These are phyloP conservation scores for Rhinatrema bivittatum DNA, from an alignment of 2,797 vertebrate genomes.

Conservation along the genomic window DNA sequence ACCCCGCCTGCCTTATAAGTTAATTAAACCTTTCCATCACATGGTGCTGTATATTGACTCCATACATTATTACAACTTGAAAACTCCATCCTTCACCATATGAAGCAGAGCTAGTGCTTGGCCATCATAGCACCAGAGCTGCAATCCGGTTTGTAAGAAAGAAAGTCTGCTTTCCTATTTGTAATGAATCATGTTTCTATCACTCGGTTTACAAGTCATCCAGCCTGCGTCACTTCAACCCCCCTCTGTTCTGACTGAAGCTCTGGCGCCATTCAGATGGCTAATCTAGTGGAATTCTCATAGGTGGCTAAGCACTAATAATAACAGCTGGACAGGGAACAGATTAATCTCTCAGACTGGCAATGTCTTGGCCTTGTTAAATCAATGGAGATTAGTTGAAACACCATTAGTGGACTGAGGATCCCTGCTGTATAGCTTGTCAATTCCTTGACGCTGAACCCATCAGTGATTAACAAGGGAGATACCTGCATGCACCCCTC, in stretches of 20 bases:
- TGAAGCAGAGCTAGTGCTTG: too few relatives aligned
- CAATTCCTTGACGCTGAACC: background rate
- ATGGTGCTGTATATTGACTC: too few relatives aligned
- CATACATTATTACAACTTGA: too few relatives aligned
- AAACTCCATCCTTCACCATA: too few relatives aligned
- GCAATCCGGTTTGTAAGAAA: too few relatives aligned
- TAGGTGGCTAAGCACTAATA: constrained; percentile 70
- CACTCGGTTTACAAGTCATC: constrained; percentile 47
- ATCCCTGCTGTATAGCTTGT: background rate
- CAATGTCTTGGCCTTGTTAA: constrained; percentile 1
- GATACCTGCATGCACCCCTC: too few relatives aligned
- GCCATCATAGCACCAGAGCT: too few relatives aligned
- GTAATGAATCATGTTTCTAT: constrained; percentile 47
- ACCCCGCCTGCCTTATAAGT: too few relatives aligned
- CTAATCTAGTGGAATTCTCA: constrained; percentile 62
- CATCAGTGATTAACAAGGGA: too few relatives aligned
- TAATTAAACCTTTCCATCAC: too few relatives aligned
- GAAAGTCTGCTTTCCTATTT: too few relatives aligned
- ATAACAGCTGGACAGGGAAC: constrained; percentile 53
- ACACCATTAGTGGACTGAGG: fast-evolving
- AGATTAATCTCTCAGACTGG: constrained; percentile 13
- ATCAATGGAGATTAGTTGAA: too few relatives aligned
- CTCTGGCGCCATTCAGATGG: constrained; percentile 42
- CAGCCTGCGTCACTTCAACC: constrained; percentile 1
- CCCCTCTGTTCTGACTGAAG: background rate